Evolutionary conservation across 2,113 vertebrate species (phyloP).

Genomic region (Leucosticte australis): DNA sequence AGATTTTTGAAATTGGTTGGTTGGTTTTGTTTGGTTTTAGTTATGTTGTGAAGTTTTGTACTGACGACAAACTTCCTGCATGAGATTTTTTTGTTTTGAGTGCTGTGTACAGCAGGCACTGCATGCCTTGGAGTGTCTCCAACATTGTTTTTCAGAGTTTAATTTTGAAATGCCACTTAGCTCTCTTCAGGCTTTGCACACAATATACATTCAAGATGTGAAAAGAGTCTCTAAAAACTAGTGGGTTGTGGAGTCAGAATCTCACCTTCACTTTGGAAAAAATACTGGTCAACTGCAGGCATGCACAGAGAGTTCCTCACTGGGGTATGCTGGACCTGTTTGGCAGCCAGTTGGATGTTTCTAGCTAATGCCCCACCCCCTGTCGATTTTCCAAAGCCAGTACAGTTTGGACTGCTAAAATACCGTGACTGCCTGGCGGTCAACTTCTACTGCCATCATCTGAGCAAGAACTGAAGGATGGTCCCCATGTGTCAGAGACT

Average conservation of each 20-base stretch:
- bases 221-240: background rate
- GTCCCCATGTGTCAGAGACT: fast-evolving
- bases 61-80: background rate
- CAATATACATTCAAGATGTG: background rate
- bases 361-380: fast-evolving
- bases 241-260: background rate
- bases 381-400: background rate
- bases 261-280: background rate
- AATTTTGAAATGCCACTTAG: background rate
- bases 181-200: background rate
- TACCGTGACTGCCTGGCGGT: background rate
- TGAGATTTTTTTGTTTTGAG: background rate
- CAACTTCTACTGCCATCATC: background rate
- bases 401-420: background rate
- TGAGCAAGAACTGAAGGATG: background rate
- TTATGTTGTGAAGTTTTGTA: background rate
- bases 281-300: background rate
- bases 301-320: fast-evolving
- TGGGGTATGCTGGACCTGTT: background rate
- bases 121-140: background rate
- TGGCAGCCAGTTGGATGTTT: background rate
- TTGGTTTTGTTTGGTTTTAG: background rate
- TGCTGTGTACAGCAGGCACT: background rate
- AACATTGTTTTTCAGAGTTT: background rate
- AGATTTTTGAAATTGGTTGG: background rate